Evolutionary conservation across 1,140 invertebrate species (phyloP), one percentile per base, ranked within the genome.

Genomic region (Doryteuthis pealeii): DNA sequence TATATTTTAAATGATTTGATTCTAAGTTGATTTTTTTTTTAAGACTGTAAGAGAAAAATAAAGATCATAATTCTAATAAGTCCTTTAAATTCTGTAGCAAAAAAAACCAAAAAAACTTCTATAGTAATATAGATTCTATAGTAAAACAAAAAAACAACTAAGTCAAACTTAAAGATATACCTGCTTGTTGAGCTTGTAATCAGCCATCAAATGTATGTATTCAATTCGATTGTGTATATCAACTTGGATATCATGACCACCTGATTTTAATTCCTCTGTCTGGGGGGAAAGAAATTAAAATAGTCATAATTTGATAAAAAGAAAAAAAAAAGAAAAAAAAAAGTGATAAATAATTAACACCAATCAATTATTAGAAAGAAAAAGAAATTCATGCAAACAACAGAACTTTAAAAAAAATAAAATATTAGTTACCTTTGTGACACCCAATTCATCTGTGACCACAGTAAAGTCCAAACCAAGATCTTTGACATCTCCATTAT

Each of bases 161-260:
- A n/a, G n/a, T n/a, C n/a, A n/a, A 33, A 31, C 6, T 10, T 28
- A 6, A 4, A 8, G 35, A 76, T 74, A 77, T 75, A 90, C 89
- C 90, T 97, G 96, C 82, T 92, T 93, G 87, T 98, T 98, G 30
- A 99, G 89, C 88, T 97, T 97, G 81, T 96, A 98, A 89, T 99
- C 95, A 1, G 97, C 96, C 87, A 99, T 93, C 72, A 97, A 88
- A 87, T 98, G 96, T 81, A 99, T 96, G 84, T 99, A 99, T 87
- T 99, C 96, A 84, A 98, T 96, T 73, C 94, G 91, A 89, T 99
- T 99, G 71, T 93, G 91, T 79, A 93, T 92, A 1, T 94, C 98
- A 0, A 99, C 97, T 6, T 93, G 91, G 82, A 97, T 97, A 82
- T 95, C 93, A 26, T 92, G 89, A 14, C 97, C 97, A 77, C 93